Evolutionary conservation across 1,140 invertebrate species (phyloP), one percentile per base, ranked within the genome.

Genomic region (Atta texana): DNA sequence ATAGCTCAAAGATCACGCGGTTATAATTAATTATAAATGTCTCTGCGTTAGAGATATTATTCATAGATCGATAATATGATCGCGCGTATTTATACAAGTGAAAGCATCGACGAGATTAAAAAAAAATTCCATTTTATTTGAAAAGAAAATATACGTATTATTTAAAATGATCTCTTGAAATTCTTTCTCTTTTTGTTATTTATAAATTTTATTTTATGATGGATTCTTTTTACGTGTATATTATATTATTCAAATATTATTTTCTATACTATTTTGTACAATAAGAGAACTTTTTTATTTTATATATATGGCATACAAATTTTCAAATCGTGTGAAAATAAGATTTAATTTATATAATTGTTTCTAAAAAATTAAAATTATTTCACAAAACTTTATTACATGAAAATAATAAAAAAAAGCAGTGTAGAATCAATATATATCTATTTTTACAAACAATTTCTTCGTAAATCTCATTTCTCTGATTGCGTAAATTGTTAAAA

Each of bases 1-100:
- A 75, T 72, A 51, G 77, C 49, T 89, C 69, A 71, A 63, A 76
- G 44, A 68, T 51, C 69, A 81, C 55, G 51, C 57, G 24, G 39
- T 49, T 18, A 28, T 77, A 72, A 89, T 89, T 89, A 89, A 89
- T 89, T 86, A 81, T 61, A 18, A 59, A 28, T 66, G 55, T 63
- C 61, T 24, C 49, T 57, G 68, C 63, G 18, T 34, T 57, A 24
- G 34, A 59, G 69, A 72, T 51, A 89, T 89, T 81, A 80, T 71
- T 72, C 59, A 78, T 55, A 44, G 7, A 44, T 55, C 68, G 57
- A 68, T 61, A 57, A 34, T 81, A 81, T 39, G 61, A 69, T 89
- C 75, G 75, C 84, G 63, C 71, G 69, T 75, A 28, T 55, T 49
- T 64, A 51, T 24, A 63, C 51, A 44, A 24, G 85, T 31, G 68